phyloP scores from a whole-genome alignment of 2,797 vertebrate genomes.

The Labeo calbasu region DNA sequence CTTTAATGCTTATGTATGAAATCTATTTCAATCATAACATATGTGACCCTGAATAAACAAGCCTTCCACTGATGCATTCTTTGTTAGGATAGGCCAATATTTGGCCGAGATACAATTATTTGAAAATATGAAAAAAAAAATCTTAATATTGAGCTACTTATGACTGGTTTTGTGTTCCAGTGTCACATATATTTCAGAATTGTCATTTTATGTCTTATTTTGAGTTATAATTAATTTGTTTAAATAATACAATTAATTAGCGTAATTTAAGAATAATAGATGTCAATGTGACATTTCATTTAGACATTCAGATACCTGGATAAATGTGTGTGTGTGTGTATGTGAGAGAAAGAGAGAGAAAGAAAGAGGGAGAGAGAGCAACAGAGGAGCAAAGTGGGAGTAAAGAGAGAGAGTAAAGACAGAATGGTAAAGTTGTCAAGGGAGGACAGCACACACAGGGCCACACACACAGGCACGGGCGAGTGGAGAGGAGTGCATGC shows the following conservation, averaged over 20 bases:
- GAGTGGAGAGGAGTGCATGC: constrained; percentile 74
- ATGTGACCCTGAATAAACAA: too few relatives aligned
- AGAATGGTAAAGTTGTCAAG: constrained; percentile 44
- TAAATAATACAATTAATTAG: not conserved
- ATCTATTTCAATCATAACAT: not conserved
- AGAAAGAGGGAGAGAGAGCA: not conserved
- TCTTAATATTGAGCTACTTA: too few relatives aligned
- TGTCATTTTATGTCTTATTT: not conserved
- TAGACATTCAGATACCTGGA: not conserved
- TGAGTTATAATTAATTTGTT: not conserved
- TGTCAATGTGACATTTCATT: not conserved
- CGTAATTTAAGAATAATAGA: not conserved
- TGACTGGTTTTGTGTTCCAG: too few relatives aligned
- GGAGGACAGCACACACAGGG: constrained; percentile 32
- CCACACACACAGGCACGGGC: constrained; percentile 58
- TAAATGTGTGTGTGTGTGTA: not conserved
- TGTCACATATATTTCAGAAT: not conserved
- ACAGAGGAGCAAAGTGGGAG: not conserved
- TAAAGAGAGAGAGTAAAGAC: constrained; percentile 10
- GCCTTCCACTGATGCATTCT: too few relatives aligned
- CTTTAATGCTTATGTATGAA: not conserved
- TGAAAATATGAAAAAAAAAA: too few relatives aligned
- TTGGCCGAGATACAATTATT: too few relatives aligned
- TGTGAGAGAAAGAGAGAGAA: too few relatives aligned
- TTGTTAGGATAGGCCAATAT: too few relatives aligned